Evolutionary conservation across 2,113 vertebrate genomes (phyloP), one percentile per base, ranked within the genome.

Genomic region (Acanthisitta chloris): DNA sequence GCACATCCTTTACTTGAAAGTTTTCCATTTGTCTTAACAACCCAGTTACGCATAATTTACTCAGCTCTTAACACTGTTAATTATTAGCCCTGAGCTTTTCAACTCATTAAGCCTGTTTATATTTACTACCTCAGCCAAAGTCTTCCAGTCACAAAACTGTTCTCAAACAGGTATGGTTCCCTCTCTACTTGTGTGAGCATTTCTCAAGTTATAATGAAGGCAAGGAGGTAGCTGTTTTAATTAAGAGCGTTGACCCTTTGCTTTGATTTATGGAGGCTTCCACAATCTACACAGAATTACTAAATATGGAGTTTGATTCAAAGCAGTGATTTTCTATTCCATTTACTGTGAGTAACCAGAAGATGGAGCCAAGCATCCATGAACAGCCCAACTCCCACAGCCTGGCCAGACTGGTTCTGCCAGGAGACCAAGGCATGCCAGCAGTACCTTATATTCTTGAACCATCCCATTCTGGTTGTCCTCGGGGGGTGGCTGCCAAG

Each of bases 401-500:
- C 36, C 29, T 23, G 76, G 57, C 58, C 81, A 20, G 0, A 25
- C 5, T 33, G 31, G 5, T 34, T 33, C 29, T 61, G 79, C 51
- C 19, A 43, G 45, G 43, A 46, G 26, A 67, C 7, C 52, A 12
- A 40, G 42, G 48, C 8, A 3, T 4, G 51, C 17, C 76, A 58
- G 43, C 72, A 28, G 97, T 98, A 99, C 99, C 99, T 99, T 99
- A 46, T 99, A 99, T 76, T 99, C 99, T 78, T 99, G 99, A 86
- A 99, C 98, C 98, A 99, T 98, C 71, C 99, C 99, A 59, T 99
- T 99, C 58, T 98, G 99, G 66, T 98, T 99, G 71, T 99, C 99
- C 94, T 99, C 99, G 14, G 99, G 99, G 80, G 99, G 99, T 5
- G 99, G 99, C 98, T 99, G 99, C 99, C 99, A 99, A 88, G 99